Evolutionary conservation across 2,888 invertebrate species (phyloP).

Genomic region (Scaptomyza caliginosa): DNA sequence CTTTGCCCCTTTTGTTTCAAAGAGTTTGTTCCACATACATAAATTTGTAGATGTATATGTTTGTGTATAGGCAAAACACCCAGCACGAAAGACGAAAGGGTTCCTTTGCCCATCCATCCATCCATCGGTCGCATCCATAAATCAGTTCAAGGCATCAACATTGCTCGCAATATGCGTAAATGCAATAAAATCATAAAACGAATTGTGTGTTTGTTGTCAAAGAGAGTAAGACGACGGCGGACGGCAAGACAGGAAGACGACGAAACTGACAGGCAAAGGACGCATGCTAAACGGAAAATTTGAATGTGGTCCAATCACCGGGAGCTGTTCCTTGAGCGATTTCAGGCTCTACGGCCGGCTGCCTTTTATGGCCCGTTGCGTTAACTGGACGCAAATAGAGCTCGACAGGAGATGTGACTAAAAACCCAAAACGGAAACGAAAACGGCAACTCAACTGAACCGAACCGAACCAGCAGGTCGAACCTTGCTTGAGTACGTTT

Average conservation of each 20-base stretch:
- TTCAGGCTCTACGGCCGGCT: conserved; percentile 56
- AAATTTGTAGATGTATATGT: too few relatives aligned
- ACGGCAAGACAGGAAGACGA: neutral
- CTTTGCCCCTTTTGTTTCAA: conserved; percentile 60
- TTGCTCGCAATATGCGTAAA: conserved; percentile 71
- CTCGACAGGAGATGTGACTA: conserved; percentile 49
- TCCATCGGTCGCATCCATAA: conserved; percentile 66
- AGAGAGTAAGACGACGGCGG: conserved; percentile 16
- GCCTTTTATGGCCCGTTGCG: conserved; percentile 68
- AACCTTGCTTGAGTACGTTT: conserved; percentile 31
- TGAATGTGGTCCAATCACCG: conserved; percentile 53
- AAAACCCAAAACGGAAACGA: conserved; percentile 1
- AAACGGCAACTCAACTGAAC: conserved; percentile 7
- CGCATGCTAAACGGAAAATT: conserved; percentile 66
- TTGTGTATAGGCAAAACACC: conserved; percentile 28
- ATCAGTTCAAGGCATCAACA: conserved; percentile 74
- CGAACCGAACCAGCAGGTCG: neutral
- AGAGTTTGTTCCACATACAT: too few relatives aligned
- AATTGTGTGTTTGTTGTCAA: conserved; percentile 59
- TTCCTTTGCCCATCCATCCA: conserved; percentile 28
- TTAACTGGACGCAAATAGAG: conserved; percentile 78
- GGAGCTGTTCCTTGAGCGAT: conserved; percentile 33
- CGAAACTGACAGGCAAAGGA: conserved; percentile 4
- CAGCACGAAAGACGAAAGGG: conserved; percentile 51
- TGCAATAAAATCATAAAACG: conserved; percentile 80